Evolutionary conservation across 2,113 vertebrate genomes (phyloP), one percentile per base, ranked within the genome.

Genomic region (Hiodon tergisus): DNA sequence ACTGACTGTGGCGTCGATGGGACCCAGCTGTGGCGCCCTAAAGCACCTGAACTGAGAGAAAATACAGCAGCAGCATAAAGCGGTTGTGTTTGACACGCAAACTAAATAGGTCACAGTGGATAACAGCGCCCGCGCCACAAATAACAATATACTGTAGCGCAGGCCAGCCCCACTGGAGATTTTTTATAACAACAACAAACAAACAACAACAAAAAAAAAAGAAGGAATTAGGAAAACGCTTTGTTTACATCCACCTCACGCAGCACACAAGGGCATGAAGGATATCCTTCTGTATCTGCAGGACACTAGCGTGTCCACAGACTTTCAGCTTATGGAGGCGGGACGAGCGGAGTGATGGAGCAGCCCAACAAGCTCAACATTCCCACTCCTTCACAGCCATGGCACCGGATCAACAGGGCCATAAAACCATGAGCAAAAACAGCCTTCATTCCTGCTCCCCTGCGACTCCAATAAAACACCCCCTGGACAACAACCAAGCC

Each of bases 401-500:
- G 63, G 73, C 54, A 47, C 50, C 65, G 13, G 14, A 65, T 63
- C 53, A 65, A 75, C 58, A 13, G 61, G 67, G 58, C 54, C n/a
- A 48, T 68, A n/a, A 67, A 75, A 75, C 59, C 55, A 47, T 67
- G 47, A 75, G 53, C 63, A 57, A n/a, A 3, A 17, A 62, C 60
- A 16, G 81, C 74, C 75, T 60, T 50, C 76, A 69, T 78, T 60
- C 52, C 10, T 51, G 10, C 16, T 61, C 57, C 68, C 65, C 63
- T n/a, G 11, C 17, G 63, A 5, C 63, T 5, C 13, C 61, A 31
- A 53, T 73, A 63, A 62, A 51, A 72, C 63, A 50, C 17, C 46
- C 54, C 60, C 52, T 71, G 75, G 67, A 70, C 46, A 50, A 62
- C 67, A 60, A 55, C 75, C 67, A 77, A 60, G 73, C 65, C 46